Evolutionary conservation across 1,140 invertebrate genomes (phyloP).

Genomic region (Pomacea maculata): DNA sequence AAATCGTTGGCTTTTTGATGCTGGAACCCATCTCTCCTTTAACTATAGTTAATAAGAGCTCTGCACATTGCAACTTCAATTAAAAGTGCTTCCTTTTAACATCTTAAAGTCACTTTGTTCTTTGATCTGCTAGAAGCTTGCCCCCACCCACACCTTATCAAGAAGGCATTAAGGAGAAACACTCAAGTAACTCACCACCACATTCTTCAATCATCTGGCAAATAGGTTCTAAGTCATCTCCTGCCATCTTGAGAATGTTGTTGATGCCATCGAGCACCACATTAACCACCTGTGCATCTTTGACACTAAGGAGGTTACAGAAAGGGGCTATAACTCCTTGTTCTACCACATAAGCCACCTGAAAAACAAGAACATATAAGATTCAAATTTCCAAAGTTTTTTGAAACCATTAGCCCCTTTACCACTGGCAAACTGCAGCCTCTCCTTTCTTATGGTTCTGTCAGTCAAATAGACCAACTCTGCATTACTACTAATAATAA

Average conservation of each 20-base stretch:
- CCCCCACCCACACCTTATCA: too few relatives aligned
- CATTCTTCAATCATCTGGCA: conserved; percentile 65
- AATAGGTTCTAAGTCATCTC: conserved; percentile 57
- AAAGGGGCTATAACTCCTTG: conserved; percentile 82
- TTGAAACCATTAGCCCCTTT: too few relatives aligned
- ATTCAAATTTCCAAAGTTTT: too few relatives aligned
- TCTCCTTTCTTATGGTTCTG: too few relatives aligned
- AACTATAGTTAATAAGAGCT: too few relatives aligned
- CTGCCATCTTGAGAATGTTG: conserved; percentile 66
- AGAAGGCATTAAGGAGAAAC: conserved; percentile 7
- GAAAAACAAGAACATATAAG: conserved; percentile 4
- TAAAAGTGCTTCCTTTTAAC: too few relatives aligned
- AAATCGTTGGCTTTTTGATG: not conserved
- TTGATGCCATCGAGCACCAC: conserved; percentile 66
- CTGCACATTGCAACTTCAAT: too few relatives aligned
- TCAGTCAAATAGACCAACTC: too few relatives aligned
- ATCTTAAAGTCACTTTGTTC: too few relatives aligned
- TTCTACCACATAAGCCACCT: conserved; percentile 82
- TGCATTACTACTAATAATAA: too few relatives aligned
- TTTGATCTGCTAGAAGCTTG: not conserved
- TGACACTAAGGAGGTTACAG: conserved; percentile 62
- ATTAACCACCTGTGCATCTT: conserved; percentile 65
- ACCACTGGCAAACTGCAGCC: too few relatives aligned
- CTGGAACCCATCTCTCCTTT: not conserved
- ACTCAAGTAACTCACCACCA: conserved; percentile 75